Base-by-base conservation (phyloP, 2,888 invertebrate species). In the Pyrochroa serraticornis region DNA sequence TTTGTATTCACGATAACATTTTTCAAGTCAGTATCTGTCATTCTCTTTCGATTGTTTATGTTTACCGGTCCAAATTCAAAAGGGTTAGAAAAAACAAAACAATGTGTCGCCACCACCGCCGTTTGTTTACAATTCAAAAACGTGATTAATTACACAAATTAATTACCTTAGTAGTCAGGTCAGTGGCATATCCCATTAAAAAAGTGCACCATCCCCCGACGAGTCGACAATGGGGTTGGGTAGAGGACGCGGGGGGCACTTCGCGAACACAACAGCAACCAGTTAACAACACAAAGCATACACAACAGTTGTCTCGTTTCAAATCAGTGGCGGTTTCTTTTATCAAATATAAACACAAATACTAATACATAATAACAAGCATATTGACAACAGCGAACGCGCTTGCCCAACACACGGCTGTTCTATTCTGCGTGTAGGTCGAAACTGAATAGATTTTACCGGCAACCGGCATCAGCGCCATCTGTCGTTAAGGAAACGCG, bases 341-440 rank as follows among this genome's bases (percentile, higher is more conserved):
- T 54, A 62, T 48, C 54, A 56, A 60, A 58, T 46, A 62, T 62
- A 62, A 62, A 60, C 54, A 60, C 63, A 59, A 59, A 63, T 58
- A 58, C 48, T 22, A 22, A 22, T 22, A 22, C 22, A 42, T 48
- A n/a, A n/a, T n/a, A 62, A 69, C 62, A 44, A 65, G 60, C 63
- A 66, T 71, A 71, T 71, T 65, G 71, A 71, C 68, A 68, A 67
- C 60, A 65, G 54, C 47, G 53, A 69, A 60, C 63, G 68, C 71
- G 71, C 71, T 56, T 71, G 71, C 71, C 51, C 68, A 47, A 56
- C 22, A 56, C 62, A 63, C 58, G 58, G 60, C 54, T 51, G 48
- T 47, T 10, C 46, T 56, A 60, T 56, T 45, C 53, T 47, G 53
- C 53, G 53, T 60, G 55, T 52, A 57, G 56, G 58, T 55, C 57